A percentile compares a stretch with the other conserved stretches of the same genome.
Evolutionary conservation across 1,140 invertebrate species (phyloP).

Genomic region (Heliconius melpomene): DNA sequence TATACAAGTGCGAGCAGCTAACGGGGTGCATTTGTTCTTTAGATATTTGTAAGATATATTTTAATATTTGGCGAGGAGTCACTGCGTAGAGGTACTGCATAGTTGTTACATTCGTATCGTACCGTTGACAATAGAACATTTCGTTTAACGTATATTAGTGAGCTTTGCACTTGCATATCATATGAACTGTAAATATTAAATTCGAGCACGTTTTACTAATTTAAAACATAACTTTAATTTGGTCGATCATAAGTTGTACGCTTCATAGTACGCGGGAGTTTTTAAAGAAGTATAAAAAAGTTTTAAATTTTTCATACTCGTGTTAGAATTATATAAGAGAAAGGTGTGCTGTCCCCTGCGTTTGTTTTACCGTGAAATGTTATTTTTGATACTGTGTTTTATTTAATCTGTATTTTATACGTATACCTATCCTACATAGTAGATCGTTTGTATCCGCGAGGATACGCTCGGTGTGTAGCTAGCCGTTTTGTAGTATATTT

Average conservation of each 20-base stretch:
- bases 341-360: constrained; percentile 28
- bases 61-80: constrained; percentile 43
- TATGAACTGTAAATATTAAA: constrained; percentile 74
- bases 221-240: constrained; percentile 36
- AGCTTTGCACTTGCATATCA: constrained; percentile 81
- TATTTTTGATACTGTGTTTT: constrained; percentile 48
- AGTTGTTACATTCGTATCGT: constrained; percentile 56
- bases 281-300: constrained; percentile 29
- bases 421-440: constrained; percentile 33
- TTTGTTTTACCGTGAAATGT: constrained; percentile 43
- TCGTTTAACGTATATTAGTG: constrained; percentile 77
- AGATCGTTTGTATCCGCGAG: constrained; percentile 39
- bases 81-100: constrained; percentile 43
- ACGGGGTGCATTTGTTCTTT: constrained; percentile 64
- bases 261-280: constrained; percentile 35
- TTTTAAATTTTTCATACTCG: constrained; percentile 21
- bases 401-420: constrained; percentile 44
- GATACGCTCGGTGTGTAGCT: constrained; percentile 38
- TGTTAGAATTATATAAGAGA: constrained; percentile 20
- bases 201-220: constrained; percentile 57
- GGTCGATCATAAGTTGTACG: constrained; percentile 31
- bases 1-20: constrained; percentile 79
- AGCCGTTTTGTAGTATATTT: constrained; percentile 48
- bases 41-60: constrained; percentile 68
- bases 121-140: constrained; percentile 64